Evolutionary conservation across 2,797 vertebrate species (phyloP).

Genomic region (Enteromius anoplus): DNA sequence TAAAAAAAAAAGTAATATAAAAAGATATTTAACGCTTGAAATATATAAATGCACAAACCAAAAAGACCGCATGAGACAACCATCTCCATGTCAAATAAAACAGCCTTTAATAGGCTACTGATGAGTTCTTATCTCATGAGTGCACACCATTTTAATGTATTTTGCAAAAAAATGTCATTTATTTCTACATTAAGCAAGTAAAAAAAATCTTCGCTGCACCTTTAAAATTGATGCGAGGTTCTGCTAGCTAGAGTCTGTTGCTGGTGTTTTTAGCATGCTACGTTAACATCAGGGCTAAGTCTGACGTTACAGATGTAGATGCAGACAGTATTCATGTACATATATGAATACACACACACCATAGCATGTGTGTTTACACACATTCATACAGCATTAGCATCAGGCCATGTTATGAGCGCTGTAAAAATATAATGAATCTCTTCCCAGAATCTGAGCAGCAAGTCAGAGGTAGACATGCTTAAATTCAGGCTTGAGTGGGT

Average conservation of each 20-base stretch:
- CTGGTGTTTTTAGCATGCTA: conserved; percentile 11
- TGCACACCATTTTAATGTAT: neutral
- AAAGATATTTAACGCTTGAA: neutral
- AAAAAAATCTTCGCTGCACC: neutral
- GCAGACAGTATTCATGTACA: neutral
- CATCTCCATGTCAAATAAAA: conserved; percentile 1
- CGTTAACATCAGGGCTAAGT: neutral
- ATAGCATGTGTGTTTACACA: neutral
- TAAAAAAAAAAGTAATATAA: neutral
- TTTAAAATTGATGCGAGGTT: neutral
- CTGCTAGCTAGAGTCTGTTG: neutral
- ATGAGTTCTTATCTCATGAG: neutral
- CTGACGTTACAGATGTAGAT: neutral
- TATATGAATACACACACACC: neutral
- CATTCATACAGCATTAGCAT: conserved; percentile 17
- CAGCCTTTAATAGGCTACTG: neutral
- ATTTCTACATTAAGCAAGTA: conserved; percentile 7
- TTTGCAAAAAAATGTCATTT: neutral
- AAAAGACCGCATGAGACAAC: neutral
- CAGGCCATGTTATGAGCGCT: conserved; percentile 13
- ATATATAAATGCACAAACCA: neutral
- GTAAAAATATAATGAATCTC: conserved; percentile 12
- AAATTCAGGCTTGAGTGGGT: conserved; percentile 30
- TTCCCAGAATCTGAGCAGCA: conserved; percentile 33
- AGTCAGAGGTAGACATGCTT: conserved; percentile 19